Conservation (phyloP, 1,140 invertebrate species). For the Cepaea nemoralis region DNA sequence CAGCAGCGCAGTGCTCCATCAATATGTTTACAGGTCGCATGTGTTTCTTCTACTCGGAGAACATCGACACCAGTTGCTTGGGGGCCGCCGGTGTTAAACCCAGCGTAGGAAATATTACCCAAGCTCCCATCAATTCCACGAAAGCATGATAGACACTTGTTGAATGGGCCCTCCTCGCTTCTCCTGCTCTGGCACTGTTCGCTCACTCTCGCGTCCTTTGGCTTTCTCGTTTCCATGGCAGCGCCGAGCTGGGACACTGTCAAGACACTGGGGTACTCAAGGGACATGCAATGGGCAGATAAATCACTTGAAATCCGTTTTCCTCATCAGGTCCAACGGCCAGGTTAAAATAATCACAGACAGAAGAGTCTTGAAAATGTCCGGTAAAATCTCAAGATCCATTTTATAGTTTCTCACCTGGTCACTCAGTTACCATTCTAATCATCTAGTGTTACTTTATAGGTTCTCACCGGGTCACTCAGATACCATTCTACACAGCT, state of each 20-base stretch:
- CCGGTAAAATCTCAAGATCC: background rate
- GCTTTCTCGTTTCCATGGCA: slow-evolving; percentile 19
- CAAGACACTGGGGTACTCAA: background rate
- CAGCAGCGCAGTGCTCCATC: background rate
- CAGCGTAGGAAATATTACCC: background rate
- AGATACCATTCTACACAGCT: background rate
- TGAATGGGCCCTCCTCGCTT: background rate
- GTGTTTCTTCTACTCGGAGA: background rate
- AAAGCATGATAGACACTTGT: background rate
- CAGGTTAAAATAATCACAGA: background rate
- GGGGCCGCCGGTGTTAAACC: background rate
- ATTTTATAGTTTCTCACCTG: background rate
- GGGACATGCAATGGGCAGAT: background rate
- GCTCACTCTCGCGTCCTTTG: background rate
- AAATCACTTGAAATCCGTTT: background rate
- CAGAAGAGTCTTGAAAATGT: background rate
- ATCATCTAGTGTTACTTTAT: too few species aligned
- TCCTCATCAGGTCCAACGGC: background rate
- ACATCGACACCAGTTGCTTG: background rate
- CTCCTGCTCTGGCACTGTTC: background rate
- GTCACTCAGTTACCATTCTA: background rate
- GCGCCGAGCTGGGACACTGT: background rate
- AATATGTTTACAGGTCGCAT: background rate
- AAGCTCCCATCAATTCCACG: background rate
- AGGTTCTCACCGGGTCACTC: background rate